Evolutionary conservation across 2,888 invertebrate genomes (phyloP), one percentile per base, ranked within the genome.

Genomic region (Lumbricus terrestris): DNA sequence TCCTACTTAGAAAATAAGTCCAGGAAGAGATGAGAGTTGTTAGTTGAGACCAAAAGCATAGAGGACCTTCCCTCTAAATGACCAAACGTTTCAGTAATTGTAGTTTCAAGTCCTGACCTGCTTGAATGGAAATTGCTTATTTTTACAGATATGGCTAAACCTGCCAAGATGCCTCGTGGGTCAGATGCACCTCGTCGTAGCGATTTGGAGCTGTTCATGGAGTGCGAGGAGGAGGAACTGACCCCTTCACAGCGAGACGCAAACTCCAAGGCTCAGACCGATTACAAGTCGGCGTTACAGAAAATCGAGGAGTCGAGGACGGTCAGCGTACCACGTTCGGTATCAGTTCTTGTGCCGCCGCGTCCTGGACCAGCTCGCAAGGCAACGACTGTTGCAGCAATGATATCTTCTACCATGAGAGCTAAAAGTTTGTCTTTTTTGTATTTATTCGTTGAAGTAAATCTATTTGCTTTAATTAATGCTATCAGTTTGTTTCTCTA

Each of bases 141-240:
- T 69, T 69, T n/a, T 69, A n/a, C 29, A 85, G 85, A 37, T 35
- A 85, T 85, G 85, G 85, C 85, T 29, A 85, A 85, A 85, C 85
- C 34, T 8, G 69, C n/a, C 69, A 69, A 69, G 85, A 85, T 85
- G 85, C 15, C 85, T 18, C 34, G 18, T n/a, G n/a, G n/a, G 85
- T 35, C 85, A 8, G 85, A 35, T 5, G 0, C 85, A n/a, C 35
- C 85, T 23, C 35, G 35, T 85, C 85, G 85, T 35, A n/a, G 34
- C 13, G 88, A 90, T 18, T 38, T 90, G 69, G 90, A 85, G 29
- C 90, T 91, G 35, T 33, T 90, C 34, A 95, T 97, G 93, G 97
- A 97, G 92, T 97, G 96, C 93, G 96, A 96, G 96, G 96, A 96
- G 82, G 97, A 97, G 91, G 96, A 96, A 88, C 95, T 97, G 0